phyloP scores from a whole-genome alignment of 2,113 vertebrate genomes.

The Hemibagrus wyckioides region DNA sequence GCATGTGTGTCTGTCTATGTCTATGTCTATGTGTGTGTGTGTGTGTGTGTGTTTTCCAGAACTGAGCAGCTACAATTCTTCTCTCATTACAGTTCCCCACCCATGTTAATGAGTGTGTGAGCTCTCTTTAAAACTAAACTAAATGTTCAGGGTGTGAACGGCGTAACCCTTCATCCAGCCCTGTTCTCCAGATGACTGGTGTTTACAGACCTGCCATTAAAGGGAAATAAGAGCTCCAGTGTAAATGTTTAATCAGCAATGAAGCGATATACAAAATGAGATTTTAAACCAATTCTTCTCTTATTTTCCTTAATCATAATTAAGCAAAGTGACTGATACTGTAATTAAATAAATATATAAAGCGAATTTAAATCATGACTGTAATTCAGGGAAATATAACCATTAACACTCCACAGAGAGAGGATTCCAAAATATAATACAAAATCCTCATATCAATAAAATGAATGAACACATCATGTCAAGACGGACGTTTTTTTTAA shows the following conservation, averaged over 20 bases:
- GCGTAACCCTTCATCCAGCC: neutral
- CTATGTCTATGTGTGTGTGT: no score
- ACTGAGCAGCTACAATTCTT: neutral
- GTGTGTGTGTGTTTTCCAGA: neutral
- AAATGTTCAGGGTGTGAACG: neutral
- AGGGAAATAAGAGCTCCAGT: neutral
- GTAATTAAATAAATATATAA: neutral
- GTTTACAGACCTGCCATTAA: neutral
- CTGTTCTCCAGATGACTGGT: neutral
- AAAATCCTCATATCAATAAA: neutral
- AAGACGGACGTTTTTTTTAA: neutral
- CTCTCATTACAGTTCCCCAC: neutral
- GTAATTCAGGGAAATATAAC: neutral
- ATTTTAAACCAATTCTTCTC: neutral
- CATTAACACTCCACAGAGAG: neutral
- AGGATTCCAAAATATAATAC: no score
- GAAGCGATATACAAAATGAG: neutral
- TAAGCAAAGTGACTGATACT: neutral
- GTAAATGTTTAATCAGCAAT: neutral
- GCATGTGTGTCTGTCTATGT: no score
- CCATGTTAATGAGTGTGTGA: neutral
- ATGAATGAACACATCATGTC: neutral
- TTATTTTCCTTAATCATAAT: neutral
- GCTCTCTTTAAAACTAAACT: neutral
- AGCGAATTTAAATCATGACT: neutral